Evolutionary conservation across 2,797 vertebrate genomes (phyloP).

Genomic region (Petrocephalus schoutedeni): DNA sequence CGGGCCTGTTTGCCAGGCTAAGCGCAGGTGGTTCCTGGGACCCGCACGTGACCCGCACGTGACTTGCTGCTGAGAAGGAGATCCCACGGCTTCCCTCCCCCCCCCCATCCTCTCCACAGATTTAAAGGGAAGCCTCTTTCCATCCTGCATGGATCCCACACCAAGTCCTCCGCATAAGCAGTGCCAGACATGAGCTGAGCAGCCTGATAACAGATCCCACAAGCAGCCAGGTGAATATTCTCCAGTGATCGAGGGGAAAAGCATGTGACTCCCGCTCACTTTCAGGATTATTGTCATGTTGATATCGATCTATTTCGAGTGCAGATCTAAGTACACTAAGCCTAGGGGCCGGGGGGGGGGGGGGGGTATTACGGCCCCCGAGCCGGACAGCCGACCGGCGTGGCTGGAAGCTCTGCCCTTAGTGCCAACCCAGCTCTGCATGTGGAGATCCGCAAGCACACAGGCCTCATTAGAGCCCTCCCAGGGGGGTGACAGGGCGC

Average conservation of each 20-base stretch:
- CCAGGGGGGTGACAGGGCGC: neutral
- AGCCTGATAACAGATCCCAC: neutral
- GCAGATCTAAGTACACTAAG: neutral
- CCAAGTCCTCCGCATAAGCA: neutral
- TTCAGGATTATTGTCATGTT: neutral
- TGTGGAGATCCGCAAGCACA: neutral
- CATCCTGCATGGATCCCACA: neutral
- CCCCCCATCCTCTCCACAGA: neutral
- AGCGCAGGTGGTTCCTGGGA: neutral
- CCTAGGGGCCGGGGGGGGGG: neutral
- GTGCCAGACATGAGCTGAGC: neutral
- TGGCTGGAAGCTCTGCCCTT: neutral
- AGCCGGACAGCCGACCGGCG: neutral
- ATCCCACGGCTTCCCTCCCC: neutral
- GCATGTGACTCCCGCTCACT: neutral
- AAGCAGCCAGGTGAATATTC: neutral
- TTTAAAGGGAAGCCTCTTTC: neutral
- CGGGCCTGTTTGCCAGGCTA: neutral
- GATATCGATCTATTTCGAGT: conserved; percentile 12
- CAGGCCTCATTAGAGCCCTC: neutral
- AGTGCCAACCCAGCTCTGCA: neutral
- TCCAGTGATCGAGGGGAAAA: neutral
- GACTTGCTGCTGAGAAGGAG: neutral
- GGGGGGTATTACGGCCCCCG: neutral
- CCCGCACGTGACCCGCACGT: neutral